A percentile compares a stretch with the other conserved stretches of the same genome.
phyloP scores from a whole-genome alignment of 2,113 vertebrate species.

The Xiphophorus hellerii region DNA sequence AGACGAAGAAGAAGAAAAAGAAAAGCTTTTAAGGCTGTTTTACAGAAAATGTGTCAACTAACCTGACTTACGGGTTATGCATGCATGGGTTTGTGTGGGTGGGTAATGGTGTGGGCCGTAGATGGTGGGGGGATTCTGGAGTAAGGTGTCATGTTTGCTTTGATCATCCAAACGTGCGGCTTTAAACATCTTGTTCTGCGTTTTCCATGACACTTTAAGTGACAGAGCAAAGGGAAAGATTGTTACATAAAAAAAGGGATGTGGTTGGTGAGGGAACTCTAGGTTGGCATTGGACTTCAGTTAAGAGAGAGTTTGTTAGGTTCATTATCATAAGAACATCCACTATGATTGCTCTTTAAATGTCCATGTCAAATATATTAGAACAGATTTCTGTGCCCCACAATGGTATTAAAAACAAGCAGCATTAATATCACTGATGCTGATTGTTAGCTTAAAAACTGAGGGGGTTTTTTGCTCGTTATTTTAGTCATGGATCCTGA shows the following conservation, averaged over 20 bases:
- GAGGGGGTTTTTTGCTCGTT: no score
- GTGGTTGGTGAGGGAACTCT: neutral
- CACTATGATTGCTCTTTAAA: no score
- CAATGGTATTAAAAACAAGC: no score
- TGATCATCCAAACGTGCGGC: slow-evolving; percentile 45
- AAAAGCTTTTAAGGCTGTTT: slow-evolving; percentile 64
- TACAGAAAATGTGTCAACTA: slow-evolving; percentile 62
- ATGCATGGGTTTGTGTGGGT: slow-evolving; percentile 44
- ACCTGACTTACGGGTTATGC: slow-evolving; percentile 47
- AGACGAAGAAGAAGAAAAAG: slow-evolving; percentile 1
- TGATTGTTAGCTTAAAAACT: no score
- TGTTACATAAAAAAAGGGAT: slow-evolving; percentile 6
- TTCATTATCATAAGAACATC: no score
- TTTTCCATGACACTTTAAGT: slow-evolving; percentile 14
- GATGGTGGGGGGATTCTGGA: slow-evolving; percentile 11
- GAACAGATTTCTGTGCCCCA: no score
- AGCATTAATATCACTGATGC: no score
- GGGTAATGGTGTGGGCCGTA: slow-evolving; percentile 7
- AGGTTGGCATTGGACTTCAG: slow-evolving; percentile 3
- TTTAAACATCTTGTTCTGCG: slow-evolving; percentile 36
- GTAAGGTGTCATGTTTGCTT: slow-evolving; percentile 58
- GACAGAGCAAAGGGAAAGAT: slow-evolving; percentile 20
- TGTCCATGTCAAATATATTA: no score
- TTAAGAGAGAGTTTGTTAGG: neutral
- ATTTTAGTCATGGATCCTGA: no score